Conservation (phyloP, 2,113 vertebrate species). For the Taurulus bubalis region DNA sequence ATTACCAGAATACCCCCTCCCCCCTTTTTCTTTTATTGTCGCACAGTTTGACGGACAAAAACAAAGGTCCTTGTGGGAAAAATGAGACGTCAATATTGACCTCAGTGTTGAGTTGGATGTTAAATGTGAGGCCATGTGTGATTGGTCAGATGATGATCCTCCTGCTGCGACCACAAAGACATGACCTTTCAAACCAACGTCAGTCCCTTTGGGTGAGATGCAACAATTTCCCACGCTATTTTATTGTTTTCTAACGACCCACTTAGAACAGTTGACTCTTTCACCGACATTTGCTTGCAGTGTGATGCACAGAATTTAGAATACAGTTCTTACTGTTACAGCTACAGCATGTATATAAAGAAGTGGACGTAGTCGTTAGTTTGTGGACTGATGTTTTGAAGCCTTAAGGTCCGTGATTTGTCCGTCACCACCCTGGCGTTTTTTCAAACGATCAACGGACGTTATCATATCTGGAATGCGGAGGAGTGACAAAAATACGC, state of each 20-base stretch:
- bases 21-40: rapidly evolving
- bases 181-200: background rate
- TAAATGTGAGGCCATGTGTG: conserved; percentile 6
- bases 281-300: background rate
- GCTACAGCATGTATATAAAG: too few species aligned
- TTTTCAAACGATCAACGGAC: too few species aligned
- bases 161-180: conserved; percentile 29
- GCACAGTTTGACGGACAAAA: background rate
- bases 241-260: background rate
- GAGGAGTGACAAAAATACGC: too few species aligned
- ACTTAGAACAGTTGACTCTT: too few species aligned
- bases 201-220: background rate
- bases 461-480: too few species aligned
- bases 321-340: too few species aligned
- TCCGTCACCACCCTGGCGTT: too few species aligned
- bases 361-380: too few species aligned
- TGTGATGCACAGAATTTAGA: background rate
- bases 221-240: background rate
- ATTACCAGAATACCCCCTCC: background rate
- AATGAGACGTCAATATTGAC: background rate
- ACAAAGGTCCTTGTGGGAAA: background rate
- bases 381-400: too few species aligned
- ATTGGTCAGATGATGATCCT: conserved; percentile 50
- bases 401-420: too few species aligned
- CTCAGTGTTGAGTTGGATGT: conserved; percentile 8